phyloP scores from a whole-genome alignment of 2,888 invertebrate genomes.

The Volucella bombylans region DNA sequence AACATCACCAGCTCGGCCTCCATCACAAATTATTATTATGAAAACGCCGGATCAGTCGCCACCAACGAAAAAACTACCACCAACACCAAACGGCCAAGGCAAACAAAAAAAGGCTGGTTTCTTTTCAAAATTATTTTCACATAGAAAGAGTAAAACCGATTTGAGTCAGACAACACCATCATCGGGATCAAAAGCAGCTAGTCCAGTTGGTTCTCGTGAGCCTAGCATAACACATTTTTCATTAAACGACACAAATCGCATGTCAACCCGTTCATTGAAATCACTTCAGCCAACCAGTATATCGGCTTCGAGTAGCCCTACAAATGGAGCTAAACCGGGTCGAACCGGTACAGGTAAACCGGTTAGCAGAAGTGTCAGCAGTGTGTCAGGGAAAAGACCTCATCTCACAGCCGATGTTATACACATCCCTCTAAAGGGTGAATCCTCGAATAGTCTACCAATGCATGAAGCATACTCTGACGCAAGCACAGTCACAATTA shows the following conservation, averaged over 20 bases:
- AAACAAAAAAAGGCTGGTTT: conserved; percentile 85
- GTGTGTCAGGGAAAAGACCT: conserved; percentile 85
- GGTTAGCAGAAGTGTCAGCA: conserved; percentile 85
- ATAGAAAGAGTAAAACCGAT: conserved; percentile 84
- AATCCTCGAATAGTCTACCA: conserved; percentile 83
- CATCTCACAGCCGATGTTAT: conserved; percentile 85
- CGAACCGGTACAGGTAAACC: conserved; percentile 82
- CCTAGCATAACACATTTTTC: conserved; percentile 79
- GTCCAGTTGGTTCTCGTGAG: conserved; percentile 78
- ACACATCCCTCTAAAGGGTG: conserved; percentile 87
- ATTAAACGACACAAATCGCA: conserved; percentile 78
- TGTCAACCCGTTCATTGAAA: conserved; percentile 79
- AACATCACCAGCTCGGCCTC: conserved; percentile 75
- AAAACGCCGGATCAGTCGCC: conserved; percentile 82
- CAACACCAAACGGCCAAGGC: conserved; percentile 83
- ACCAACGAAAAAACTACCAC: conserved; percentile 84
- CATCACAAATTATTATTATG: conserved; percentile 80
- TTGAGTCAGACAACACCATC: conserved; percentile 76
- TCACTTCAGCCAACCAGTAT: conserved; percentile 78
- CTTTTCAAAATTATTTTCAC: conserved; percentile 86
- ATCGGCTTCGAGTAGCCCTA: conserved; percentile 82
- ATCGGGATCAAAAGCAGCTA: conserved; percentile 75
- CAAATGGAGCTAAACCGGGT: conserved; percentile 70
- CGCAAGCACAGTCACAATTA: conserved; percentile 81
- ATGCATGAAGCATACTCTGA: conserved; percentile 83